phyloP scores from a whole-genome alignment of 2,797 vertebrate genomes.

The Cuniculus paca region DNA sequence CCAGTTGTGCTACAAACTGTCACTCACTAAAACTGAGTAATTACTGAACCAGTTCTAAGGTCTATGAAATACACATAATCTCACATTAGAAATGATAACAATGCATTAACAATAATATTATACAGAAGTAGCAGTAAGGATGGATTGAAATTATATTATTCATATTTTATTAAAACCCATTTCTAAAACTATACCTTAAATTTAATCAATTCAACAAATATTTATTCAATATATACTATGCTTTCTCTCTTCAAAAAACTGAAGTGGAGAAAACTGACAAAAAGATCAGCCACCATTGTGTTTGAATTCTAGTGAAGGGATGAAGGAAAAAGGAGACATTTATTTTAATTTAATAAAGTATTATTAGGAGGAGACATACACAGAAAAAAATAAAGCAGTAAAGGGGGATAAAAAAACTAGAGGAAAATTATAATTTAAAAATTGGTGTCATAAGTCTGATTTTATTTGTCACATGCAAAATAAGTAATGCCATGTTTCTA shows the following conservation, averaged over 20 bases:
- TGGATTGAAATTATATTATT: not conserved
- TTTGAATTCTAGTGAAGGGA: not conserved
- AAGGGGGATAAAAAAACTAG: not conserved
- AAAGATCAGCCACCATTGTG: not conserved
- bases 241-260: slow-evolving; percentile 4
- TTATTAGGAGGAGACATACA: not conserved
- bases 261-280: not conserved
- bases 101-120: slow-evolving; percentile 11
- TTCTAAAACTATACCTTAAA: not conserved
- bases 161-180: not conserved
- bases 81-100: not conserved
- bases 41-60: not conserved
- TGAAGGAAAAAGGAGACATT: not conserved
- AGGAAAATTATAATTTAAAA: not conserved
- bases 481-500: not conserved
- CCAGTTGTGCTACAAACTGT: not conserved
- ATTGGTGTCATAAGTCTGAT: not conserved
- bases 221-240: not conserved
- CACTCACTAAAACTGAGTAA: not conserved
- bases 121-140: not conserved
- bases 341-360: not conserved
- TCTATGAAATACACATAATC: not conserved
- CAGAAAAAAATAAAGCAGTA: not conserved
- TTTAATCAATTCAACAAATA: not conserved
- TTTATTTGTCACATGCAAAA: not conserved